Conservation (phyloP, 2,113 vertebrate genomes). For the Sminthopsis crassicaudata region DNA sequence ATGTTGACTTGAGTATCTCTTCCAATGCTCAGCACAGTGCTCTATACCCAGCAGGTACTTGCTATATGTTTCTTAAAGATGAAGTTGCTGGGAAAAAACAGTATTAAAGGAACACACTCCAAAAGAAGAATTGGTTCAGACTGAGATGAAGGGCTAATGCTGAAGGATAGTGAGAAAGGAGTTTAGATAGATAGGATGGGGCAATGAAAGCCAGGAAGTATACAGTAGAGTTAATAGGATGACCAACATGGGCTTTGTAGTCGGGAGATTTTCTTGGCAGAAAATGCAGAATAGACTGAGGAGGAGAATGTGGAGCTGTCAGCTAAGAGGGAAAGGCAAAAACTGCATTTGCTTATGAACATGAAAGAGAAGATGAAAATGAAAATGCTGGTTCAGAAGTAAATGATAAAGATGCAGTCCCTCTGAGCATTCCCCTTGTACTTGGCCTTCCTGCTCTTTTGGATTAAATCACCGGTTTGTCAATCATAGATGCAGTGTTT, state of each 20-base stretch:
- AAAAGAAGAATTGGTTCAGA: background rate
- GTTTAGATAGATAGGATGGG: background rate
- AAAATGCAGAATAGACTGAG: background rate
- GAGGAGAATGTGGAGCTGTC: background rate
- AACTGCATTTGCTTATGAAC: background rate
- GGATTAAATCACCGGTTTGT: constrained; percentile 11
- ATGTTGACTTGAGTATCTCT: background rate
- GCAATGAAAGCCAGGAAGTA: background rate
- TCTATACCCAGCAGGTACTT: background rate
- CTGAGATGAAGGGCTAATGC: background rate
- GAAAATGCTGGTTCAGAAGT: background rate
- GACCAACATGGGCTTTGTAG: background rate
- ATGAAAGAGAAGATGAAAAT: background rate
- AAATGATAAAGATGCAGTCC: background rate
- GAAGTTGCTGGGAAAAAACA: background rate
- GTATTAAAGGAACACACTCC: background rate
- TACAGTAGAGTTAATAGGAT: background rate
- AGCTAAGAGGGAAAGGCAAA: background rate
- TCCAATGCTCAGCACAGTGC: background rate
- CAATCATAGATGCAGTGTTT: background rate
- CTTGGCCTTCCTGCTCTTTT: background rate
- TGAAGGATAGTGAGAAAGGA: background rate
- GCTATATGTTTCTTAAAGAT: background rate
- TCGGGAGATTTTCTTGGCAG: background rate
- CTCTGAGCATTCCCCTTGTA: background rate